Percentiles rank a stretch among this genome's conserved stretches.
Conservation (phyloP, 2,113 vertebrate species). For the Osmerus mordax region DNA sequence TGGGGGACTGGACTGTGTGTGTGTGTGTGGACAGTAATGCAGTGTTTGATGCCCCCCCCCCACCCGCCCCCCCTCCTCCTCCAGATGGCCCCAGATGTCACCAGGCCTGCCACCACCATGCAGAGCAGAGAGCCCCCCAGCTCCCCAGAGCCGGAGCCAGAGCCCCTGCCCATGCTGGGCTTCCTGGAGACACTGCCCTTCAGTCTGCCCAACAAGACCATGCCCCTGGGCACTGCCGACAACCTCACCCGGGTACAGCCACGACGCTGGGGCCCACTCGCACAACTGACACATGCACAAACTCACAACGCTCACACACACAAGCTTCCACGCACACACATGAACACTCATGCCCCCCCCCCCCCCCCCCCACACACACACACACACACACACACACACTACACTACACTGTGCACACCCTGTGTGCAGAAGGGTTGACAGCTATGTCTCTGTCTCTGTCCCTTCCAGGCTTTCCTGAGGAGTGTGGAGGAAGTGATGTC, state of each 20-base stretch:
- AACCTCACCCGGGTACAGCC: constrained; percentile 82
- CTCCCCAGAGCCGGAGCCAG: constrained; percentile 37
- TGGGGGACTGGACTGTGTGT: constrained; percentile 14
- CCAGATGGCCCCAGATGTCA: constrained; percentile 68
- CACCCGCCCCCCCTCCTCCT: constrained; percentile 28
- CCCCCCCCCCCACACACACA: too few relatives aligned
- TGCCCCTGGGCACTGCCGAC: constrained; percentile 70
- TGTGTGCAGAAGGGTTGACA: constrained; percentile 42
- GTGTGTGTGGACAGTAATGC: not conserved
- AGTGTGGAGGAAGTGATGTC: constrained; percentile 78
- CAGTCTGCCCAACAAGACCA: constrained; percentile 68
- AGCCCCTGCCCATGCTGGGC: constrained; percentile 42
- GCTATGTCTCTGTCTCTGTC: constrained; percentile 50
- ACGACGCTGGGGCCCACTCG: not conserved
- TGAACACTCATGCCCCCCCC: constrained; percentile 11
- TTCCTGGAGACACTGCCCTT: constrained; percentile 71
- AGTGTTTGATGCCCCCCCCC: constrained; percentile 13
- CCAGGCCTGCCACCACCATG: constrained; percentile 61
- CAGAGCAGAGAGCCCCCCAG: constrained; percentile 38
- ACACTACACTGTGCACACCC: constrained; percentile 20
- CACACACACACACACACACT: constrained; percentile 31
- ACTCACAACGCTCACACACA: constrained; percentile 7
- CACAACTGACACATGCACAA: not conserved
- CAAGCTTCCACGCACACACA: constrained; percentile 10
- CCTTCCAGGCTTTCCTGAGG: constrained; percentile 81